A percentile compares a stretch with the other conserved stretches of the same genome.
Conservation (phyloP, 2,888 invertebrate species). For the Stictocephala bisonia region DNA sequence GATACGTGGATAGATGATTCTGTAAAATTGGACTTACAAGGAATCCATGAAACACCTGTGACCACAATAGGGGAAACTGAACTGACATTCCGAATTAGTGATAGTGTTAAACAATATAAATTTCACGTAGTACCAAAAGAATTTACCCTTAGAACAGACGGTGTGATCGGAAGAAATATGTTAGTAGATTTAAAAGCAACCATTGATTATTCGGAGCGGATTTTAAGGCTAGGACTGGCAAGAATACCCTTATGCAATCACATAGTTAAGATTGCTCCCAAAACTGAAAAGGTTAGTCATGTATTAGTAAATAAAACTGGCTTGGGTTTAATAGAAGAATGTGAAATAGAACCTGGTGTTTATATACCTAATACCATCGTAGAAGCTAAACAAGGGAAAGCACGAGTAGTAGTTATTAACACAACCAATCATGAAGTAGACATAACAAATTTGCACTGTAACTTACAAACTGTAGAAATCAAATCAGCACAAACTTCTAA, state of each 20-base stretch:
- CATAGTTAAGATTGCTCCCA: not conserved
- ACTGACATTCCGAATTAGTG: too few relatives aligned
- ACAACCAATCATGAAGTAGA: too few relatives aligned
- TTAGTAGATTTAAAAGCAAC: not conserved
- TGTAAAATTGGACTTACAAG: too few relatives aligned
- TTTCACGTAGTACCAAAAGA: too few relatives aligned
- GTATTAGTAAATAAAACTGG: not conserved
- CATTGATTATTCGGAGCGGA: not conserved
- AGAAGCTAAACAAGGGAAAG: not conserved
- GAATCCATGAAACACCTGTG: too few relatives aligned
- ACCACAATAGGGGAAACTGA: too few relatives aligned
- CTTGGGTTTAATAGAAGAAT: not conserved
- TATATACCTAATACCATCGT: not conserved
- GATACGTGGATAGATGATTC: too few relatives aligned
- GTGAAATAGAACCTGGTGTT: not conserved
- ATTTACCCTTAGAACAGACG: not conserved
- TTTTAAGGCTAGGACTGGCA: slow-evolving; percentile 3
- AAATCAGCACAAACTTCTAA: too few relatives aligned
- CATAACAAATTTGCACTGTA: not conserved
- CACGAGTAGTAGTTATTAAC: not conserved
- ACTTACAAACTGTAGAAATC: too few relatives aligned
- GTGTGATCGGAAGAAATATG: not conserved
- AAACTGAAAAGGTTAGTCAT: not conserved
- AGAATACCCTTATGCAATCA: not conserved
- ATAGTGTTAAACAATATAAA: too few relatives aligned